Evolutionary conservation across 2,113 vertebrate genomes (phyloP).

Genomic region (Neofelis nebulosa): DNA sequence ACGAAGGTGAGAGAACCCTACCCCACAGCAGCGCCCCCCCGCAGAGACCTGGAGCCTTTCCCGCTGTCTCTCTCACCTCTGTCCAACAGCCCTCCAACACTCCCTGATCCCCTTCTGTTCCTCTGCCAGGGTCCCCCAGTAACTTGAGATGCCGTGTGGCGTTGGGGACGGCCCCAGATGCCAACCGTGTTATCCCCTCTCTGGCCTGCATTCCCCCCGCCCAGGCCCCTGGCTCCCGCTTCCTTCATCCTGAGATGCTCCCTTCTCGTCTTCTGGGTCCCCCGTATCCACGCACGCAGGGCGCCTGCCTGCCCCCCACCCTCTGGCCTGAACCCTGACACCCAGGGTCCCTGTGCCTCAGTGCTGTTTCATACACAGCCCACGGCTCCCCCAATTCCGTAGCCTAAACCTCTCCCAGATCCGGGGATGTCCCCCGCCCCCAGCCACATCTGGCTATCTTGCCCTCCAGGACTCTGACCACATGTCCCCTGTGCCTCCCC

Average conservation of each 20-base stretch:
- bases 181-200: neutral
- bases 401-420: neutral
- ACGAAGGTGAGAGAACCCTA: constrained; percentile 90
- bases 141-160: neutral
- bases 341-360: neutral
- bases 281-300: neutral
- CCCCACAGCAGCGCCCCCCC: fast-evolving
- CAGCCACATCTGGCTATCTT: no score
- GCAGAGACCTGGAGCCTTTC: neutral
- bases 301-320: no score
- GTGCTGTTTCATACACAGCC: neutral
- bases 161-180: neutral
- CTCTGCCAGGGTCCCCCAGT: neutral
- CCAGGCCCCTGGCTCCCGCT: neutral
- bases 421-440: neutral
- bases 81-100: neutral
- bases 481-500: neutral
- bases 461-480: neutral
- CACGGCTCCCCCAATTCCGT: neutral
- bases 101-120: neutral
- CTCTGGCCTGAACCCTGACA: neutral
- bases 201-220: neutral
- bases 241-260: neutral
- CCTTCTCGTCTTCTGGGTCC: neutral
- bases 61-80: neutral